Evolutionary conservation across 2,113 vertebrate genomes (phyloP), one percentile per base, ranked within the genome.

Genomic region (Sinocyclocheilus grahami): DNA sequence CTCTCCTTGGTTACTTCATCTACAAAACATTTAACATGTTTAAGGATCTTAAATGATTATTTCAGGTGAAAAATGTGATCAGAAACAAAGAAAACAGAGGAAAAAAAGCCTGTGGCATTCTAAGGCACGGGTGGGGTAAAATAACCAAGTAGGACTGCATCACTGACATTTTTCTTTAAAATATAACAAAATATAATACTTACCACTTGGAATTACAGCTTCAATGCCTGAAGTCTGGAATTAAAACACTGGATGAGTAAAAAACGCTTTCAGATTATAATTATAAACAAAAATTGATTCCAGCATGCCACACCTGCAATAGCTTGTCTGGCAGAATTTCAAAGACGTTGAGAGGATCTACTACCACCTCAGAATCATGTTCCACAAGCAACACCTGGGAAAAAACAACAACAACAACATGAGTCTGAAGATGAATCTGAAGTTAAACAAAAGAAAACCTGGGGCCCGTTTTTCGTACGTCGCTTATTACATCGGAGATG

Each of bases 331-430:
- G 74, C 8, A 86, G 12, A n/a, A 16, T 79, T 89, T 86, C 82
- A 86, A 88, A 93, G 62, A 93, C 79, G 72, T 78, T 92, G 24
- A 86, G 5, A 14, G 79, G 86, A 85, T 91, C 89, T 13, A 93
- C 89, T 3, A 89, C 48, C 86, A 90, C 67, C 74, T 91, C 65
- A 74, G 58, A 82, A 79, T 92, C 86, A 60, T 87, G 16, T 13
- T 90, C 89, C 77, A 91, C 76, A 69, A 92, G 86, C 42, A 89
- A 78, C 18, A 92, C 92, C 91, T 93, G 30, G n/a, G n/a, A n/a
- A n/a, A n/a, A n/a, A 27, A 27, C 27, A 27, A 58, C 12, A 51
- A 51, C 12, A 76, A n/a, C 30, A 51, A n/a, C 14, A 46, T 4
- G 0, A 16, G 11, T 62, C 1, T 71, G 24, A 20, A 22, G n/a